Percentiles rank a stretch among this genome's conserved stretches.
Conservation (phyloP, 2,888 invertebrate species). For the Nemotelus nigrinus region DNA sequence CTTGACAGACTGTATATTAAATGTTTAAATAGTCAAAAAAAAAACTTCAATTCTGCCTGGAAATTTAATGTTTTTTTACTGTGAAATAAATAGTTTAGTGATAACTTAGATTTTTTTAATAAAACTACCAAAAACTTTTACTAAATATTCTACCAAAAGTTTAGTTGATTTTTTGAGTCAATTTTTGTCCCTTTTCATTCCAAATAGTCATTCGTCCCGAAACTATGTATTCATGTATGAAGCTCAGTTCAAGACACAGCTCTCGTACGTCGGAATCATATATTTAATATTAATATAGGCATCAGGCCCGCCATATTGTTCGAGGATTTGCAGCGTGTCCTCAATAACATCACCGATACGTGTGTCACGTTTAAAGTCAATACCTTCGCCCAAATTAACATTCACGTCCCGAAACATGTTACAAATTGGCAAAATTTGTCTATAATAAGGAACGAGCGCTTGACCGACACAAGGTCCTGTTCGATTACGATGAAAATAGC, state of each 20-base stretch:
- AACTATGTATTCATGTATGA: neutral
- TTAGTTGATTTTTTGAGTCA: no score
- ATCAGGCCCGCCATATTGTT: conserved; percentile 91
- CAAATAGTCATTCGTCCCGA: no score
- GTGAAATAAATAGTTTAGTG: no score
- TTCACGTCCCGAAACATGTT: conserved; percentile 77
- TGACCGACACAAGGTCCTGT: conserved; percentile 76
- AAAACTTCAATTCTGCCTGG: no score
- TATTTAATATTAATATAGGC: conserved; percentile 99
- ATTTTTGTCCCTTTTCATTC: no score
- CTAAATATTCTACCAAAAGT: no score
- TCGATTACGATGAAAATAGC: neutral
- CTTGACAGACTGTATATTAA: no score
- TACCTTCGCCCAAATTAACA: conserved; percentile 85
- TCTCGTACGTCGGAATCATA: conserved; percentile 98
- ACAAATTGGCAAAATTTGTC: conserved; percentile 89
- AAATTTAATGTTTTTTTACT: no score
- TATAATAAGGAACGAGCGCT: conserved; percentile 93
- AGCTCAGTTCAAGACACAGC: conserved; percentile 66
- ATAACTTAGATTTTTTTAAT: no score
- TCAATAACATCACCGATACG: conserved; percentile 92
- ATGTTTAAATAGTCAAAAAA: no score
- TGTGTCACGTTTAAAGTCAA: conserved; percentile 86
- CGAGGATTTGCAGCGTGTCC: conserved; percentile 90
- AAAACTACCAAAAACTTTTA: no score